Conservation (phyloP, 2,888 invertebrate species). For the Syrista parreyssii region DNA sequence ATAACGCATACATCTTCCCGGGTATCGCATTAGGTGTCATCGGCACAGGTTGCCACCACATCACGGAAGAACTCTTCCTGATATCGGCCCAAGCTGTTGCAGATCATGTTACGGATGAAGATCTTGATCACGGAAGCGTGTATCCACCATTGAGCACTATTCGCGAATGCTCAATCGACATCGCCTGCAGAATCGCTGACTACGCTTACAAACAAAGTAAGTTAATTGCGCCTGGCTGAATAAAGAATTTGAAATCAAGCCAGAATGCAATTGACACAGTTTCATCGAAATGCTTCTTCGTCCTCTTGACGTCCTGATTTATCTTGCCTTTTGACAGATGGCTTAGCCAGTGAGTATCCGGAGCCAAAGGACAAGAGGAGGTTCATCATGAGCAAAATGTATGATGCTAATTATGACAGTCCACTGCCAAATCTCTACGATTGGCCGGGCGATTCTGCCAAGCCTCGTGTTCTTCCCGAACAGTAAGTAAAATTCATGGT, state of each 20-base stretch:
- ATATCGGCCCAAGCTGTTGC: conserved; percentile 93
- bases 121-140: conserved; percentile 87
- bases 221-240: conserved; percentile 11
- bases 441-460: conserved; percentile 65
- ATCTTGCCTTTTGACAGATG: conserved; percentile 68
- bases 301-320: conserved; percentile 10
- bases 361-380: conserved; percentile 81
- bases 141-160: conserved; percentile 91
- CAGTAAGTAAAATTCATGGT: conserved; percentile 50
- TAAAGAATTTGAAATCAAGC: conserved; percentile 1
- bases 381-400: conserved; percentile 80
- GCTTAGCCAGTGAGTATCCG: conserved; percentile 86
- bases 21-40: conserved; percentile 95
- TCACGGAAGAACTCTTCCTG: conserved; percentile 93
- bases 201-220: conserved; percentile 90
- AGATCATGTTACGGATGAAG: conserved; percentile 83
- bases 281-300: conserved; percentile 10
- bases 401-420: conserved; percentile 82
- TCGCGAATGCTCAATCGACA: conserved; percentile 88
- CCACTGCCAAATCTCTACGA: conserved; percentile 74
- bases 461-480: conserved; percentile 59
- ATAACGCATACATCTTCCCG: conserved; percentile 97
- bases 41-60: conserved; percentile 90
- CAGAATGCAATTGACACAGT: not conserved
- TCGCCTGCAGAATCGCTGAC: conserved; percentile 88